Percentiles rank a stretch among this genome's conserved stretches.
These are phyloP conservation scores for Leucoraja ocellata DNA, from an alignment of 2,797 vertebrate genomes.

Conservation along the genomic window DNA sequence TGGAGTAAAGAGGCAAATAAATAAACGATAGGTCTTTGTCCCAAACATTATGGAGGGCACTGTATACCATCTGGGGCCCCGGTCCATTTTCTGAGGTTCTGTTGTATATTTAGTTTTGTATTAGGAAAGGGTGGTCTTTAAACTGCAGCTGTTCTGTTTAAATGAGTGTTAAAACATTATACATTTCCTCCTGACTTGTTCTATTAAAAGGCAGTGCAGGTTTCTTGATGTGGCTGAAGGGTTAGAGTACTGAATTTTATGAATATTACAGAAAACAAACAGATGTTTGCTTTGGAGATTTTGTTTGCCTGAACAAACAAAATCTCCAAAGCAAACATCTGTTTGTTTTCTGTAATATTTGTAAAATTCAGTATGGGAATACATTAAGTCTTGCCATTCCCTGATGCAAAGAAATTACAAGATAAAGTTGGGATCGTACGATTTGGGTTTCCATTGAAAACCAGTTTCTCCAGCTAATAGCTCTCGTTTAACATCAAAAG, in stretches of 20 bases:
- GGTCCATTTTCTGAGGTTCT: neutral
- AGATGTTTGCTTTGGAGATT: no score
- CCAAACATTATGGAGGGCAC: no score
- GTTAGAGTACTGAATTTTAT: neutral
- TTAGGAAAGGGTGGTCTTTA: neutral
- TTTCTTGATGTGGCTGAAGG: neutral
- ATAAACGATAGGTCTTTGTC: no score
- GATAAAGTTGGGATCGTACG: neutral
- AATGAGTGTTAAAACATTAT: neutral
- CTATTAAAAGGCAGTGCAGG: neutral
- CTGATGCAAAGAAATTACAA: neutral
- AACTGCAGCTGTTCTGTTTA: neutral
- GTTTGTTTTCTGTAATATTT: slow-evolving; percentile 28
- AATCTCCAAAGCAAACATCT: neutral
- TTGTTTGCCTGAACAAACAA: neutral
- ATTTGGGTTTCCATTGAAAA: neutral
- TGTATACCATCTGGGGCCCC: neutral
- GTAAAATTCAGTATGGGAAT: neutral
- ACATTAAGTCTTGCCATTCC: neutral
- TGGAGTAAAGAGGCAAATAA: no score
- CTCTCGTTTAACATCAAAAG: neutral
- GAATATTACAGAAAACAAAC: no score
- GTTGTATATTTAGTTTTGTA: neutral
- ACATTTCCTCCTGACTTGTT: neutral
- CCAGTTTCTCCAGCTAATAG: neutral